Evolutionary conservation across 2,113 vertebrate species (phyloP), one percentile per base, ranked within the genome.

Genomic region (Uropsilus gracilis): DNA sequence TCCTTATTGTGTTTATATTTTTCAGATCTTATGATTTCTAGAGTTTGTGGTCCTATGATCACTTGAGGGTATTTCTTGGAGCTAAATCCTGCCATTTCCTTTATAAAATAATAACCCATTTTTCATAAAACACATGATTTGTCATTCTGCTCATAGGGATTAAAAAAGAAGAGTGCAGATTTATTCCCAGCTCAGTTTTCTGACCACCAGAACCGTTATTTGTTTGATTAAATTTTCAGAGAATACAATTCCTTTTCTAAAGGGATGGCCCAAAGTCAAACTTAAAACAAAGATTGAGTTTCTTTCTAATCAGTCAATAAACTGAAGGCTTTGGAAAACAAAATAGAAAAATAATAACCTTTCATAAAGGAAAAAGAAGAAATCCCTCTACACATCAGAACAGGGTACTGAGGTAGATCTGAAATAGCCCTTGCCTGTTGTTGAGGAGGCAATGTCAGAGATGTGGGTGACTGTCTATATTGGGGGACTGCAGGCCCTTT

Each of bases 161-260:
- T 44, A 85, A 48, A 85, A 57, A 53, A 61, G 9, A 30, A 34
- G 26, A 42, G 1, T 86, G 30, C 39, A 2, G 7, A 3, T 75
- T 77, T 77, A 68, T 90, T 77, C 37, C 55, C 32, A 24, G 14
- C 13, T 83, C 61, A 68, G 3, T 82, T 28, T 72, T 85, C 73
- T 88, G 61, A 72, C 16, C 48, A 44, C 44, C 87, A 63, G n/a
- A 53, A 11, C n/a, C 34, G 75, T 64, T 85, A 14, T 50, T 86
- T 78, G 18, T 24, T 68, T 92, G 44, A 89, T 93, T 83, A 83
- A 39, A 39, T 83, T 92, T 95, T 85, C 39, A 95, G 55, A 71
- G 59, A 59, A 46, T 30, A 22, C 24, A 92, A 89, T 80, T 78
- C 18, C 50, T 95, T 96, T 28, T 95, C 63, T 50, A n/a, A 48